A percentile compares a stretch with the other conserved stretches of the same genome.
These are phyloP conservation scores for Caenorhabditis becei DNA, from an alignment of 2,888 invertebrate species.

Conservation along the genomic window DNA sequence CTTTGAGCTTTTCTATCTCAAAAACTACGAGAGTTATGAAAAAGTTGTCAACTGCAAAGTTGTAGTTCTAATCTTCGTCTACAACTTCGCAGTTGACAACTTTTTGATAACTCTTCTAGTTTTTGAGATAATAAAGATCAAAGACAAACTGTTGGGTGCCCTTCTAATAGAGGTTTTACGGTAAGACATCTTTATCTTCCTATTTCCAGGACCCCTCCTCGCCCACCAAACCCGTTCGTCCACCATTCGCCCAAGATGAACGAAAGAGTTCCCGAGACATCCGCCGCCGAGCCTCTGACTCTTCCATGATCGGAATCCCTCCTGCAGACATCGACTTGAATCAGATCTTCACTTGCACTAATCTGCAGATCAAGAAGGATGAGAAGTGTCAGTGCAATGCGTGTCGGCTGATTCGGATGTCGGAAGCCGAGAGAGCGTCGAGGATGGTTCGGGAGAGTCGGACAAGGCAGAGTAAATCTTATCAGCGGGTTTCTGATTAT, in stretches of 20 bases:
- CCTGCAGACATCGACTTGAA: conserved; percentile 60
- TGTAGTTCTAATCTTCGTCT: no score
- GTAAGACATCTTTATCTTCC: not conserved
- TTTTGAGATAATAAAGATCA: no score
- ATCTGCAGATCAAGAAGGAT: conserved; percentile 45
- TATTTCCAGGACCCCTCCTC: conserved; percentile 49
- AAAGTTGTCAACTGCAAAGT: no score
- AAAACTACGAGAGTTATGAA: no score
- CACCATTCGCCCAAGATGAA: conserved; percentile 47
- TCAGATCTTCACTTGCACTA: conserved; percentile 43
- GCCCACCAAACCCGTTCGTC: conserved; percentile 26
- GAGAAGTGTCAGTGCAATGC: conserved; percentile 67
- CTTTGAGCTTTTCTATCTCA: no score
- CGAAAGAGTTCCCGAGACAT: conserved; percentile 41
- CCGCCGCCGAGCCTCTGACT: conserved; percentile 49
- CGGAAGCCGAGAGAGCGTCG: conserved; percentile 33
- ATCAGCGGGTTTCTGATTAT: conserved; percentile 25
- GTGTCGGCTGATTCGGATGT: conserved; percentile 55
- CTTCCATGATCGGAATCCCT: conserved; percentile 46
- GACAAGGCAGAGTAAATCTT: conserved; percentile 40
- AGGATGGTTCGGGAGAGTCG: conserved; percentile 29
- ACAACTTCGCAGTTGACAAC: no score
- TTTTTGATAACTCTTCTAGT: no score
- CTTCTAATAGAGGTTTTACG: no score
- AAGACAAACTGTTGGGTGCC: no score